These are phyloP conservation scores for Polydrusus cervinus DNA, from an alignment of 2,888 invertebrate genomes.

Conservation along the genomic window DNA sequence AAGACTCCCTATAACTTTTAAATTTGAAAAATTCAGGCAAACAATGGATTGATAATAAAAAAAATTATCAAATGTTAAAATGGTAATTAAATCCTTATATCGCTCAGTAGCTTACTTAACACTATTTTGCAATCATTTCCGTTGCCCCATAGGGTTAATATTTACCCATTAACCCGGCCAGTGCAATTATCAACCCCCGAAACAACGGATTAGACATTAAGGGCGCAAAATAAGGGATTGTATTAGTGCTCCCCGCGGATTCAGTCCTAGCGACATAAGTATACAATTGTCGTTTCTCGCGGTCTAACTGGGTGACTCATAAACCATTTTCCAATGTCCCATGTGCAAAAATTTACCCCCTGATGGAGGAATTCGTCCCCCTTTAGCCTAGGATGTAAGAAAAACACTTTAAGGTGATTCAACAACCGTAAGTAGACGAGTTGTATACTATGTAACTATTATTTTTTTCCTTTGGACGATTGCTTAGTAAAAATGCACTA, in stretches of 20 bases:
- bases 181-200: slow-evolving; percentile 21
- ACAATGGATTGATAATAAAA: too few relatives aligned
- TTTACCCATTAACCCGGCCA: slow-evolving; percentile 19
- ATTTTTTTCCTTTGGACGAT: neutral
- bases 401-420: slow-evolving; percentile 38
- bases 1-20: too few relatives aligned
- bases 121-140: slow-evolving; percentile 17
- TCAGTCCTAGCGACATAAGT: neutral
- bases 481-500: neutral
- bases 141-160: slow-evolving; percentile 20
- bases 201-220: slow-evolving; percentile 33
- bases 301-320: slow-evolving; percentile 25
- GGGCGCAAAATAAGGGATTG: slow-evolving; percentile 26
- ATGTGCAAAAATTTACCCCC: slow-evolving; percentile 43
- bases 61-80: too few relatives aligned
- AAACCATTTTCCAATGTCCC: slow-evolving; percentile 33
- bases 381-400: slow-evolving; percentile 20
- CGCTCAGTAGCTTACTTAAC: slow-evolving; percentile 5
- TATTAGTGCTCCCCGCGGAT: slow-evolving; percentile 40
- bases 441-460: neutral
- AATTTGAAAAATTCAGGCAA: too few relatives aligned
- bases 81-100: neutral
- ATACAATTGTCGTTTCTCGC: slow-evolving; percentile 40
- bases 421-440: slow-evolving; percentile 7
- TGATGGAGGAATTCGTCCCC: slow-evolving; percentile 31